These are phyloP conservation scores for Dendroctonus valens DNA, from an alignment of 1,140 invertebrate genomes.

Conservation along the genomic window DNA sequence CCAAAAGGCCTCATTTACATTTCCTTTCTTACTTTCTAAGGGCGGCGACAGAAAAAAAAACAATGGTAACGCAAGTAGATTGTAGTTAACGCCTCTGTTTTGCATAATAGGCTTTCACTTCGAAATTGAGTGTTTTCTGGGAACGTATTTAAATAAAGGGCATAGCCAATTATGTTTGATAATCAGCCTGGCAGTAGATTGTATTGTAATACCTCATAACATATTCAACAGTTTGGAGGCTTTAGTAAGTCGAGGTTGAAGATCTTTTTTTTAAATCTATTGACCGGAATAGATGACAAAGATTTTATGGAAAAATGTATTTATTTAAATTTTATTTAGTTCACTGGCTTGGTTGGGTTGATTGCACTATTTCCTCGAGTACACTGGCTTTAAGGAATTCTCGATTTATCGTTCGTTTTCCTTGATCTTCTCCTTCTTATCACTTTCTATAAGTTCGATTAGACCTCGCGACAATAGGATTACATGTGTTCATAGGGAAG, in stretches of 20 bases:
- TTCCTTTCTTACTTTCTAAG: conserved; percentile 20
- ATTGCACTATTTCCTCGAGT: no score
- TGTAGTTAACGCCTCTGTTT: conserved; percentile 27
- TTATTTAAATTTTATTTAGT: no score
- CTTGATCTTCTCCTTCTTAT: neutral
- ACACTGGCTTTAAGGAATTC: neutral
- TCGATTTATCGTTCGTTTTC: neutral
- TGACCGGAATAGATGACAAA: neutral
- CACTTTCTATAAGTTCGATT: conserved; percentile 15
- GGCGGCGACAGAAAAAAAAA: conserved; percentile 12
- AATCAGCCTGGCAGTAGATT: neutral
- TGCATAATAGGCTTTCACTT: conserved; percentile 21
- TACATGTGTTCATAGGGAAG: conserved; percentile 19
- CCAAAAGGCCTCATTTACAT: conserved; percentile 17
- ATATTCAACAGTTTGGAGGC: no score
- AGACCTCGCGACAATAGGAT: conserved; percentile 23
- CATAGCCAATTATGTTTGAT: conserved; percentile 5
- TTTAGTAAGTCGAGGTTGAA: no score
- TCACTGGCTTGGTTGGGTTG: no score
- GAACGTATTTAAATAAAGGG: conserved; percentile 13
- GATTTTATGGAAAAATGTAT: neutral
- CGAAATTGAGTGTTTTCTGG: conserved; percentile 3
- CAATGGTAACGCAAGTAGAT: conserved; percentile 25
- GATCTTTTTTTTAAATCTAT: neutral
- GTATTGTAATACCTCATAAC: no score